These are phyloP conservation scores for Grapholita molesta DNA, from an alignment of 1,140 invertebrate genomes.

Conservation along the genomic window DNA sequence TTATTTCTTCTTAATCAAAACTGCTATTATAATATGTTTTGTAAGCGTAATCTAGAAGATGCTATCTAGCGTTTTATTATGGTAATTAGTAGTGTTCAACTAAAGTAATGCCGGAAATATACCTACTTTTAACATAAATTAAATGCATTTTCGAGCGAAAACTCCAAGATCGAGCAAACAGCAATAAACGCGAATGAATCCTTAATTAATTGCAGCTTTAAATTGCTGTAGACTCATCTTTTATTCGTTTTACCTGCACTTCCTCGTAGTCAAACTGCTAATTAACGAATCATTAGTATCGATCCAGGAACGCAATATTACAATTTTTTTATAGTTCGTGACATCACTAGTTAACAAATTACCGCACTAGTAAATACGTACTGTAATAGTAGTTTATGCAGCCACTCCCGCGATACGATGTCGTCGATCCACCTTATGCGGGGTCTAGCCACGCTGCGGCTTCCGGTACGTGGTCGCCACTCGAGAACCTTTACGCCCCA, in stretches of 20 bases:
- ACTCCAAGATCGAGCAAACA: conserved; percentile 1
- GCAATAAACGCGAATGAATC: conserved; percentile 14
- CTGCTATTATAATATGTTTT: no score
- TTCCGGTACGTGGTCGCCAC: no score
- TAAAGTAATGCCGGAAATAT: not conserved
- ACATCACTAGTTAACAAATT: not conserved
- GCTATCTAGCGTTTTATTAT: no score
- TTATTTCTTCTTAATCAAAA: no score
- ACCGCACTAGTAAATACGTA: no score
- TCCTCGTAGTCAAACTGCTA: conserved; percentile 1
- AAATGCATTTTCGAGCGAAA: conserved; percentile 1
- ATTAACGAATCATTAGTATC: not conserved
- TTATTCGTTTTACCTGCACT: conserved; percentile 4
- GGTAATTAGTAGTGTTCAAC: not conserved
- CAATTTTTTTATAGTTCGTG: not conserved
- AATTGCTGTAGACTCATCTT: conserved; percentile 14
- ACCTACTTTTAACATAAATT: not conserved
- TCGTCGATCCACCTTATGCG: no score
- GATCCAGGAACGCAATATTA: not conserved
- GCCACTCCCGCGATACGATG: no score
- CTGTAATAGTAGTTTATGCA: no score
- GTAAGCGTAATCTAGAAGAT: no score
- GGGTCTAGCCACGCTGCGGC: no score
- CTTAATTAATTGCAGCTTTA: conserved; percentile 14
- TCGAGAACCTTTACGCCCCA: no score